Evolutionary conservation across 2,113 vertebrate genomes (phyloP).

Genomic region (Megatriorchis doriae): DNA sequence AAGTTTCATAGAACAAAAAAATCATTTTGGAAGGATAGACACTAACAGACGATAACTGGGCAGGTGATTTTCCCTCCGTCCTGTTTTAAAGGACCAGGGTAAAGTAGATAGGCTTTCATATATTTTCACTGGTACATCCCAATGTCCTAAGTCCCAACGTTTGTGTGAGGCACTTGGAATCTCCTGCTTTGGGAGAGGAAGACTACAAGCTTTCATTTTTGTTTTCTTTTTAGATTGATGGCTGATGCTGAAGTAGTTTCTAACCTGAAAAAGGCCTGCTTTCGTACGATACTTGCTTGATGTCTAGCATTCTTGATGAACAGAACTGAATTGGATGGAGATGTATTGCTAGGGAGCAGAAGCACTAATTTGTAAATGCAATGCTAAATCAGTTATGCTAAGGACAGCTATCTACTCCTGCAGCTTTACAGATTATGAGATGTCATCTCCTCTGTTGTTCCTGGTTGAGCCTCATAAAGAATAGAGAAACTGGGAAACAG

Average conservation of each 20-base stretch:
- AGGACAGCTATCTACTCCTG: not conserved
- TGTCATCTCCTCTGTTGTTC: not conserved
- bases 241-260: not conserved
- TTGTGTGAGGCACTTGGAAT: not conserved
- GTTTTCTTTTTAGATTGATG: not conserved
- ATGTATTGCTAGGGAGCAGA: not conserved
- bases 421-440: not conserved
- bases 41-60: not conserved
- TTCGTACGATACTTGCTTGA: not conserved
- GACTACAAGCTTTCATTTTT: not conserved
- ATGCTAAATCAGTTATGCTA: not conserved
- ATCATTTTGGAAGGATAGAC: not conserved
- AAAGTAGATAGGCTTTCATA: not conserved
- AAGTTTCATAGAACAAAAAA: not conserved
- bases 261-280: not conserved
- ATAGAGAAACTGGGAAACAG: not conserved
- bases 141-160: not conserved
- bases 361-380: not conserved
- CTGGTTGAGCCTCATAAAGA: not conserved
- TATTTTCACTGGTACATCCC: not conserved
- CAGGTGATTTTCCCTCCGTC: not conserved
- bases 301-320: not conserved
- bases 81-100: not conserved
- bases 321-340: not conserved
- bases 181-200: not conserved